Percentiles rank a stretch among this genome's conserved stretches.
Evolutionary conservation across 2,113 vertebrate genomes (phyloP).

Genomic region (Tretioscincus oriximinensis): DNA sequence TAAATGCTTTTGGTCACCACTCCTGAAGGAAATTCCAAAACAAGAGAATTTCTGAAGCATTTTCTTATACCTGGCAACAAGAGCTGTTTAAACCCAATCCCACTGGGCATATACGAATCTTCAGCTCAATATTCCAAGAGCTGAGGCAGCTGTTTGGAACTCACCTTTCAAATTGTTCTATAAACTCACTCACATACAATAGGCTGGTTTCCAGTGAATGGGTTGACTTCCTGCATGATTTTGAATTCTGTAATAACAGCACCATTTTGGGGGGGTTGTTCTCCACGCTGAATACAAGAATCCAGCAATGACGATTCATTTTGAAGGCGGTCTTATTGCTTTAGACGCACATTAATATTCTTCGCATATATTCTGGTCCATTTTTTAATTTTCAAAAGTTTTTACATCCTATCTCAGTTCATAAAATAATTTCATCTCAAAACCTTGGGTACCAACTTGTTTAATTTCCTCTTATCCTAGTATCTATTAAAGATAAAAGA

Average conservation of each 20-base stretch:
- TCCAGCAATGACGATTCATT: slow-evolving; percentile 68
- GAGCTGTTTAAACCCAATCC: not conserved
- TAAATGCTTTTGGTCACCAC: not conserved
- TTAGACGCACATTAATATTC: slow-evolving; percentile 49
- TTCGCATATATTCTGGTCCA: slow-evolving; percentile 50
- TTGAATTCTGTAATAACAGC: slow-evolving; percentile 55
- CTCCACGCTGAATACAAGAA: slow-evolving; percentile 56
- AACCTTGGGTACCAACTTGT: slow-evolving; percentile 66
- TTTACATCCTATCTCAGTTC: slow-evolving; percentile 73
- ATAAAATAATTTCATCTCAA: slow-evolving; percentile 67
- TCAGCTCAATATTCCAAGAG: not conserved
- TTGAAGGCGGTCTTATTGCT: slow-evolving; percentile 61
- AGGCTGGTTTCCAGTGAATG: slow-evolving; percentile 55
- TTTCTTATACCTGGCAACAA: not conserved
- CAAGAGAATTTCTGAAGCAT: not conserved
- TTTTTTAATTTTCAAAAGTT: slow-evolving; percentile 66
- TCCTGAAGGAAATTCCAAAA: not conserved
- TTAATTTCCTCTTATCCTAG: slow-evolving; percentile 66
- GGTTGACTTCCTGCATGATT: slow-evolving; percentile 53
- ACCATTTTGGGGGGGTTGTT: slow-evolving; percentile 56
- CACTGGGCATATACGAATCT: not conserved
- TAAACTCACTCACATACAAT: slow-evolving; percentile 50
- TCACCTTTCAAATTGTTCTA: slow-evolving; percentile 33
- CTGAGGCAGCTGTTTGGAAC: not conserved
- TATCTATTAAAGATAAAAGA: slow-evolving; percentile 72